Evolutionary conservation across 1,140 invertebrate species (phyloP).

Genomic region (Drosophila albomicans): DNA sequence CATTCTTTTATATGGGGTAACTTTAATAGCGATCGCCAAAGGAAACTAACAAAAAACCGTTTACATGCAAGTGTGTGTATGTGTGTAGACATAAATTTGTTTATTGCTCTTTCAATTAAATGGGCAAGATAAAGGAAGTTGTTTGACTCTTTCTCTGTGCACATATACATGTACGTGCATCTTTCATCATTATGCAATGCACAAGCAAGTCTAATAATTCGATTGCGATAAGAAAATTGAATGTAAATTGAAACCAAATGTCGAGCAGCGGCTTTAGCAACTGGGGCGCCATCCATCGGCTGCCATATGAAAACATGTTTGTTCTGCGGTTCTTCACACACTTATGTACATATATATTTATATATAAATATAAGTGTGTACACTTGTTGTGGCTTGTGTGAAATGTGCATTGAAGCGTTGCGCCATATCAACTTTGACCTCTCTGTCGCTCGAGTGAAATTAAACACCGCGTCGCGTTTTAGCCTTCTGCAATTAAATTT

Average conservation of each 20-base stretch:
- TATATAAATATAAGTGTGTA: constrained; percentile 13
- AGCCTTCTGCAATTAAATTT: constrained; percentile 79
- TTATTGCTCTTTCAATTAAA: constrained; percentile 28
- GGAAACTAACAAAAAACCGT: background rate
- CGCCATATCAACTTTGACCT: constrained; percentile 60
- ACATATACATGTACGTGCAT: background rate
- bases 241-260: constrained; percentile 81
- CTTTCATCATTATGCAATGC: constrained; percentile 66
- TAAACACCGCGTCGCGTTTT: constrained; percentile 45
- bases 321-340: constrained; percentile 40
- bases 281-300: constrained; percentile 58
- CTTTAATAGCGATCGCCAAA: constrained; percentile 7
- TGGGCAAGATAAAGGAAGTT: constrained; percentile 1
- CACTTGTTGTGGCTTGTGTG: constrained; percentile 52
- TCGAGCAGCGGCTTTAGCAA: constrained; percentile 53
- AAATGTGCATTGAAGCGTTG: constrained; percentile 57
- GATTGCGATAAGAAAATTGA: constrained; percentile 74
- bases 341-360: background rate
- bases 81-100: background rate
- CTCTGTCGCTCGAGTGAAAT: constrained; percentile 64
- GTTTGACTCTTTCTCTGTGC: constrained; percentile 17
- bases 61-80: background rate
- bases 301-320: constrained; percentile 61
- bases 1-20: constrained; percentile 47
- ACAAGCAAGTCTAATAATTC: constrained; percentile 55